Base-by-base conservation (phyloP, 2,888 invertebrate genomes). In the Apamea sordens region DNA sequence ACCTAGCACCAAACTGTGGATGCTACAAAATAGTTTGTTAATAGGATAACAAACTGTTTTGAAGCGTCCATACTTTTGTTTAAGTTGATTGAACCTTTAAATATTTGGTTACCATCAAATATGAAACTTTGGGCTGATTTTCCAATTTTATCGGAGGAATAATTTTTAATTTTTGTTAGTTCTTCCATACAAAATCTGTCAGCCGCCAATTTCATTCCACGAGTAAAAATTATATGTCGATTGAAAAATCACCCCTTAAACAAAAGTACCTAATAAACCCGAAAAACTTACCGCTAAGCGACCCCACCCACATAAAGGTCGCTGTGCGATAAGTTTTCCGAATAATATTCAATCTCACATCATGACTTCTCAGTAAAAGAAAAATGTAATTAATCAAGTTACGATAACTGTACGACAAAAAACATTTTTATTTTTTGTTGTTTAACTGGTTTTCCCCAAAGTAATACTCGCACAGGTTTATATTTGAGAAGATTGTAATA, bases 381-480 rank as follows among this genome's bases (percentile, higher is more conserved):
- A 68, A 32, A 24, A 61, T 44, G 13, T 0, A 32, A 47, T 56
- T 50, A 65, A 83, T 78, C 68, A 73, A 44, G 32, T 28, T 36
- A 47, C 36, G 61, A 61, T 28, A 21, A 32, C 18, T 36, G 1
- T 36, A n/a, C 28, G 21, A 41, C 28, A 44, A 36, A 59, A 15
- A 59, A 21, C 28, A 59, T n/a, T 32, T 86, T 73, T 71, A 7
- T 32, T 56, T 65, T 28, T 63, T 44, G 5, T 65, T 80, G 70
- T 64, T 83, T 53, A 15, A 69, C 63, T 21, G 67, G 67, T 84
- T 71, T 71, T 84, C 84, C 85, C 80, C 41, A 84, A 71, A 72
- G 84, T 36, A 84, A 70, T 76, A 76, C 21, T 32, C 59, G 36
- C 63, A 13, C 61, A 78, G 41, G 28, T 72, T 68, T 13, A 53